Percentiles rank a stretch among this genome's conserved stretches.
These are phyloP conservation scores for Stegostoma tigrinum DNA, from an alignment of 2,113 vertebrate genomes.

Conservation along the genomic window DNA sequence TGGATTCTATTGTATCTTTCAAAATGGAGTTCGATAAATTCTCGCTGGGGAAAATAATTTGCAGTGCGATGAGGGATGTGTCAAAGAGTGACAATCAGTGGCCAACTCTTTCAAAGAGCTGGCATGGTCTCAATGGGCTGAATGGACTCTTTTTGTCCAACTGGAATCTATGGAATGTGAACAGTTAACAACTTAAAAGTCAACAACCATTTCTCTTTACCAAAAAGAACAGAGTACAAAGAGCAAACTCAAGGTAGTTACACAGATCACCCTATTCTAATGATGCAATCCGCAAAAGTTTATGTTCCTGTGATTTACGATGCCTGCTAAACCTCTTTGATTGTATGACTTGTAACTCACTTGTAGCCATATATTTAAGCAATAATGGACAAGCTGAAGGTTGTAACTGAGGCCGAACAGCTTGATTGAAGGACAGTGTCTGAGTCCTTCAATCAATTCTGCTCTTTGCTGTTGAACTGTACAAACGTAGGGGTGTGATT, in stretches of 20 bases:
- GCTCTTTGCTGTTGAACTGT: not conserved
- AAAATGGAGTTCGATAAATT: not conserved
- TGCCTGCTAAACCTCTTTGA: not conserved
- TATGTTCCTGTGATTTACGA: not conserved
- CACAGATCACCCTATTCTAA: not conserved
- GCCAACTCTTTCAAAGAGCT: not conserved
- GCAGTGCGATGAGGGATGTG: not conserved
- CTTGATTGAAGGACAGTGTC: not conserved
- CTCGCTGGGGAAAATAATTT: not conserved
- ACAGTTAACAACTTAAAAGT: not conserved
- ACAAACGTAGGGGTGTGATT: not conserved
- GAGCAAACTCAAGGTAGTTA: not conserved
- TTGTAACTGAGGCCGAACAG: not conserved
- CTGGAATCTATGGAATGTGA: not conserved
- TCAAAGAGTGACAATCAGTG: not conserved
- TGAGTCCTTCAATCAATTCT: not conserved
- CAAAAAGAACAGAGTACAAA: not conserved
- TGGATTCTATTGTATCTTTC: not conserved
- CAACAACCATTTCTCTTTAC: not conserved
- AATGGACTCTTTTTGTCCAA: not conserved
- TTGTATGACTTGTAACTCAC: not conserved
- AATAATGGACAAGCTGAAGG: conserved; percentile 13
- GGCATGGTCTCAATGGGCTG: not conserved
- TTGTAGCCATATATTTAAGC: not conserved
- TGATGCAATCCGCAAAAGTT: not conserved